These are phyloP conservation scores for Muntiacus muntjak DNA, from an alignment of 2,113 vertebrate genomes.

Conservation along the genomic window DNA sequence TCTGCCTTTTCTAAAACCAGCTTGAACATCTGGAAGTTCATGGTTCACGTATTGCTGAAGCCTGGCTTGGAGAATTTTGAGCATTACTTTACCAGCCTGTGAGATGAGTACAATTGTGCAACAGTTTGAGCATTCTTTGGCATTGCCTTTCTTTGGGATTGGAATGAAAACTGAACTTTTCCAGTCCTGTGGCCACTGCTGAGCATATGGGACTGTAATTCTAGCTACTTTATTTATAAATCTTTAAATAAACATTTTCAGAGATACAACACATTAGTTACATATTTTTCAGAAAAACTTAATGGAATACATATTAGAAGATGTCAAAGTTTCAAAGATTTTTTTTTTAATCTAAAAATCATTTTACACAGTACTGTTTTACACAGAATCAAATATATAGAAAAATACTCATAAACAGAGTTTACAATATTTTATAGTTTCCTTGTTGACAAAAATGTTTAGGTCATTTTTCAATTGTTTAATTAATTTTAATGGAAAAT, in stretches of 20 bases:
- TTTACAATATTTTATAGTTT: conserved; percentile 13
- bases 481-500: conserved; percentile 30
- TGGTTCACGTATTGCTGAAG: too few relatives aligned
- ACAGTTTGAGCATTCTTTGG: too few relatives aligned
- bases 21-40: too few relatives aligned
- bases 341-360: neutral
- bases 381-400: neutral
- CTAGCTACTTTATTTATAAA: neutral
- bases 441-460: neutral
- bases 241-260: neutral
- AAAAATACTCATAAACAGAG: neutral
- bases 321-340: neutral
- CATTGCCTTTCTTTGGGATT: too few relatives aligned
- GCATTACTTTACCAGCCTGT: too few relatives aligned
- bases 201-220: neutral
- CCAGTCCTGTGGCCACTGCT: too few relatives aligned
- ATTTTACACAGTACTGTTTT: neutral
- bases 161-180: too few relatives aligned
- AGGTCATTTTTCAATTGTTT: neutral
- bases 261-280: neutral
- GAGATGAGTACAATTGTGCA: too few relatives aligned
- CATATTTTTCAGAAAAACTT: neutral
- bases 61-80: too few relatives aligned
- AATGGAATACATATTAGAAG: neutral
- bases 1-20: too few relatives aligned